Evolutionary conservation across 2,797 vertebrate species (phyloP).

Genomic region (Taenioides sp.): DNA sequence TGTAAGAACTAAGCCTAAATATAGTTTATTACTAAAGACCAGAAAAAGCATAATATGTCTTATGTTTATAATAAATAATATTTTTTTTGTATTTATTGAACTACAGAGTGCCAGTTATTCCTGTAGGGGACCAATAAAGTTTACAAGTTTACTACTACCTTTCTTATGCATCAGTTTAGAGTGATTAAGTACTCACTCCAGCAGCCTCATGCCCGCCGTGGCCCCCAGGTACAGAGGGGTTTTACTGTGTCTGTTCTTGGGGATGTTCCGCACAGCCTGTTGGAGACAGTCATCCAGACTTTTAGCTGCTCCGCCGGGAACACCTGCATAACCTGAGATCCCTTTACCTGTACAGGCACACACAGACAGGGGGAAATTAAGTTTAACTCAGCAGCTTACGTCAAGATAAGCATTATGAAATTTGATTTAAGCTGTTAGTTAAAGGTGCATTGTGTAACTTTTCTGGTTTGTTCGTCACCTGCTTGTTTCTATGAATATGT

Average conservation of each 20-base stretch:
- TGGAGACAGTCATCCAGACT: slow-evolving; percentile 78
- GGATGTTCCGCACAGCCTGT: slow-evolving; percentile 68
- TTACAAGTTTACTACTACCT: too few species aligned
- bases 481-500: too few species aligned
- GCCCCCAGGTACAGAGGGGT: slow-evolving; percentile 81
- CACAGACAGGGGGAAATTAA: background rate
- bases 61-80: too few species aligned
- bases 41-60: too few species aligned
- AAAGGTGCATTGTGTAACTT: too few species aligned
- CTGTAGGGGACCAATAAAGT: too few species aligned
- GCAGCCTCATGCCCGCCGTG: slow-evolving; percentile 79
- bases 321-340: slow-evolving; percentile 79
- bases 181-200: slow-evolving; percentile 40
- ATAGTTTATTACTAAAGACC: too few species aligned
- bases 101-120: too few species aligned
- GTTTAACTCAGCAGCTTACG: background rate
- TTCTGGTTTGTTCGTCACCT: too few species aligned
- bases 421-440: background rate
- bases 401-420: background rate
- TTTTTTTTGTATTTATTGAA: too few species aligned
- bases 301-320: slow-evolving; percentile 63
- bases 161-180: too few species aligned
- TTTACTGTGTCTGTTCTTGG: slow-evolving; percentile 67
- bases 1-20: too few species aligned
- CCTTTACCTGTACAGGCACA: slow-evolving; percentile 70